Conservation (phyloP, 2,888 invertebrate species). For the Syritta pipiens region DNA sequence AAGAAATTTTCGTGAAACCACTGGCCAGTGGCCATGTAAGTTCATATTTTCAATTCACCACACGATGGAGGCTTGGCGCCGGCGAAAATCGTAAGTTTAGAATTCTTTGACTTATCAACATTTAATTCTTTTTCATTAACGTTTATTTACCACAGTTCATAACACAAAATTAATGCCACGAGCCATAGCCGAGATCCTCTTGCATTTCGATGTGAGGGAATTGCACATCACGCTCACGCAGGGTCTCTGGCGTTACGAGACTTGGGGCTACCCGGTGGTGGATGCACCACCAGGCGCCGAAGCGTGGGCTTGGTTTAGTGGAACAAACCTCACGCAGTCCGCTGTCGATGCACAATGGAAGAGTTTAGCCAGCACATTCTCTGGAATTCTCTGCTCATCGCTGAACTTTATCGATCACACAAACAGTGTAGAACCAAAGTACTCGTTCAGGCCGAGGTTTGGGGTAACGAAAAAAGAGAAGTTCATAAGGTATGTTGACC, state of each 20-base stretch:
- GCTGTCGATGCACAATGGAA: conserved; percentile 91
- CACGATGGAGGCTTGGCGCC: conserved; percentile 84
- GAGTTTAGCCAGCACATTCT: conserved; percentile 92
- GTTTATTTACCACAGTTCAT: conserved; percentile 81
- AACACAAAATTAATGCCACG: conserved; percentile 94
- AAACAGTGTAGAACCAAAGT: conserved; percentile 91
- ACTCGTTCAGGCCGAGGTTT: conserved; percentile 86
- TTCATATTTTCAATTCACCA: conserved; percentile 94
- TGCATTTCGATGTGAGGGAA: conserved; percentile 91
- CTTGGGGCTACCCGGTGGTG: conserved; percentile 95
- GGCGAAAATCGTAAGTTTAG: conserved; percentile 82
- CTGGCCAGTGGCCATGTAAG: conserved; percentile 91
- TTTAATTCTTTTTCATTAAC: not conserved
- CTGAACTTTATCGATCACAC: conserved; percentile 94
- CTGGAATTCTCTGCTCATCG: conserved; percentile 97
- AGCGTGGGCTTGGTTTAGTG: conserved; percentile 94
- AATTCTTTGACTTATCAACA: not conserved
- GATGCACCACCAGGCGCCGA: conserved; percentile 97
- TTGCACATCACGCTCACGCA: conserved; percentile 94
- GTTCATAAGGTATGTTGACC: conserved; percentile 41
- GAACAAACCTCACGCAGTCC: conserved; percentile 76
- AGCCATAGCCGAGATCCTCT: conserved; percentile 92
- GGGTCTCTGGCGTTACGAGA: conserved; percentile 95
- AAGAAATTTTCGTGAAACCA: conserved; percentile 93
- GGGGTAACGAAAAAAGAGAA: conserved; percentile 56